These are phyloP conservation scores for Gyrodactylus bullatarudis DNA, from an alignment of 1,140 invertebrate genomes.

Conservation along the genomic window DNA sequence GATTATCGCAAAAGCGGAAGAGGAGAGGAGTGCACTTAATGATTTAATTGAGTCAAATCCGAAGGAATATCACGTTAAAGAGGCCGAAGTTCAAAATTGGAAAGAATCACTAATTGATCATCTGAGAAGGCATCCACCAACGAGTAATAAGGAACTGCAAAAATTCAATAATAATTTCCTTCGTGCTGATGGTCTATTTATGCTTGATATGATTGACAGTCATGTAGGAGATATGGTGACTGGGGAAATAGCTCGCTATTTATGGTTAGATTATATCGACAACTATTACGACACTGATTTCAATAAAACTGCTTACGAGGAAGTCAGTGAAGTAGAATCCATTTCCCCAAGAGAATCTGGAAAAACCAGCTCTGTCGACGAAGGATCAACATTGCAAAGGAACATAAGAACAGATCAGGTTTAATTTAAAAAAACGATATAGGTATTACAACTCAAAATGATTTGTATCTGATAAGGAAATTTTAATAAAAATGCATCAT, in stretches of 20 bases:
- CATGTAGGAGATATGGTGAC: constrained; percentile 8
- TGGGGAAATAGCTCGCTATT: not conserved
- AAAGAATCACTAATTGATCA: not conserved
- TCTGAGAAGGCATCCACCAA: not conserved
- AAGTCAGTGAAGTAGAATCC: no score
- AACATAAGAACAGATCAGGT: not conserved
- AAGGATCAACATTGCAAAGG: not conserved
- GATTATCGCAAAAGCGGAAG: not conserved
- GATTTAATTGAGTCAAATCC: not conserved
- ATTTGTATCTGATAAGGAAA: no score
- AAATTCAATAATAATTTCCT: constrained; percentile 9
- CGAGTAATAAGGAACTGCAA: not conserved
- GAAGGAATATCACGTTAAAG: not conserved
- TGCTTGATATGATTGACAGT: constrained; percentile 8
- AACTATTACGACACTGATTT: not conserved
- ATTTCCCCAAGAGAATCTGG: no score
- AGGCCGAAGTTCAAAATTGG: not conserved
- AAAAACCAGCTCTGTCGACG: no score
- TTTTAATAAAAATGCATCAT: no score
- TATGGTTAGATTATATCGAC: not conserved
- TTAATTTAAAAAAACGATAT: no score
- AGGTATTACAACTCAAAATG: no score
- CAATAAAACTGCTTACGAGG: not conserved
- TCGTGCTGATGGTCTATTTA: constrained; percentile 9
- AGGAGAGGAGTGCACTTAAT: not conserved